Evolutionary conservation across 2,113 vertebrate species (phyloP).

Genomic region (Corythoichthys intestinalis): DNA sequence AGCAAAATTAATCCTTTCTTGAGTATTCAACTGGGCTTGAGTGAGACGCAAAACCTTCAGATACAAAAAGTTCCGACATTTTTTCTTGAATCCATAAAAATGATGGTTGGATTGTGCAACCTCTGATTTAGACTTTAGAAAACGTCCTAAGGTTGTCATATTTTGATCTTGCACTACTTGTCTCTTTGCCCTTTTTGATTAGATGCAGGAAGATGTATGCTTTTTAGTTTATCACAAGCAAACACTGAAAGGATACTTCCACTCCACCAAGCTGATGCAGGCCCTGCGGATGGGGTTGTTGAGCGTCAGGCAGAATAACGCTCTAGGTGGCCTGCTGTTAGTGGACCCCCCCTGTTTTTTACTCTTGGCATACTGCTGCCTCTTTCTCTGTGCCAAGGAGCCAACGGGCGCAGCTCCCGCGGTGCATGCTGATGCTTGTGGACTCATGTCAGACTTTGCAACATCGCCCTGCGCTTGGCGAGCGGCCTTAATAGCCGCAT

Average conservation of each 20-base stretch:
- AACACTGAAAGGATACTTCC: slow-evolving; percentile 91
- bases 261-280: slow-evolving; percentile 99
- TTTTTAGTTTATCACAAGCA: background rate
- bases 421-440: slow-evolving; percentile 51
- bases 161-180: no score
- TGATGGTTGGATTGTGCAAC: no score
- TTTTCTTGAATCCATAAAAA: no score
- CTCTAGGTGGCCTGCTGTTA: slow-evolving; percentile 90
- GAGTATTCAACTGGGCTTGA: no score
- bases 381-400: slow-evolving; percentile 94
- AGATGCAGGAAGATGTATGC: background rate
- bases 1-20: no score
- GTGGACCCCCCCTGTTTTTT: slow-evolving; percentile 95
- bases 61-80: no score
- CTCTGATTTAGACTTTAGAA: no score
- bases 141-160: no score
- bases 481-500: slow-evolving; percentile 89
- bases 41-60: no score
- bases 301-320: slow-evolving; percentile 96
- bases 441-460: slow-evolving; percentile 67
- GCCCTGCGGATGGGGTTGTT: slow-evolving; percentile 99
- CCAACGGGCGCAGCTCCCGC: slow-evolving; percentile 74
- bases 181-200: no score
- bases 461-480: slow-evolving; percentile 82
- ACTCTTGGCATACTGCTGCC: slow-evolving; percentile 98